These are phyloP conservation scores for Zelostemma sp. DNA, from an alignment of 1,140 invertebrate genomes.

Conservation along the genomic window DNA sequence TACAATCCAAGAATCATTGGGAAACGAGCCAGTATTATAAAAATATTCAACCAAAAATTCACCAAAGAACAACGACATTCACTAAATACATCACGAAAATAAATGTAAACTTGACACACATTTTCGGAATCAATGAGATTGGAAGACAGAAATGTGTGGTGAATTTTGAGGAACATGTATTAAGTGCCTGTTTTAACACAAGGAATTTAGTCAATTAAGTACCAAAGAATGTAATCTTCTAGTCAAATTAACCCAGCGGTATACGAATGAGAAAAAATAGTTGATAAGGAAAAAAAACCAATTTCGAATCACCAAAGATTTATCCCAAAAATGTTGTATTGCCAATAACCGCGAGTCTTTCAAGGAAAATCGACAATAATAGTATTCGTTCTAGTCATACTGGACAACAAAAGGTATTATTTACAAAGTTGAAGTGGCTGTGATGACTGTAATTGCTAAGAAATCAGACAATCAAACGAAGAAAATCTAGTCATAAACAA, in stretches of 20 bases:
- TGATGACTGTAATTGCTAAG: constrained; percentile 9
- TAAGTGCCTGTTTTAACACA: constrained; percentile 4
- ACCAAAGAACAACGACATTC: constrained; percentile 1
- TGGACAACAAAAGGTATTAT: constrained; percentile 11
- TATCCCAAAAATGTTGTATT: background rate
- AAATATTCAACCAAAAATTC: constrained; percentile 25
- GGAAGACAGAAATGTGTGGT: background rate
- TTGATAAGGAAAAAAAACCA: background rate
- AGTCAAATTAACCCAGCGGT: background rate
- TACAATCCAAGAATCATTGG: constrained; percentile 16
- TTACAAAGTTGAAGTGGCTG: background rate
- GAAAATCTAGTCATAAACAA: constrained; percentile 15
- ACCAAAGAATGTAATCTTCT: constrained; percentile 1
- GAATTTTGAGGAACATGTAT: background rate
- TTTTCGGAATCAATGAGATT: too few species aligned
- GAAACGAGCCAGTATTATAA: constrained; percentile 55
- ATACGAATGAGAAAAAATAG: background rate
- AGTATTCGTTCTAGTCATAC: constrained; percentile 25
- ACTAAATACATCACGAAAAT: background rate
- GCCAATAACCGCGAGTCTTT: background rate
- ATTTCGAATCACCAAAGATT: background rate
- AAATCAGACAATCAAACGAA: constrained; percentile 9
- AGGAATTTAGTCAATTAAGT: background rate
- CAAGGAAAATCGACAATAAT: constrained; percentile 14
- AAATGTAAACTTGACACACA: background rate